phyloP scores from a whole-genome alignment of 2,113 vertebrate species.

The Harpagus bidentatus region DNA sequence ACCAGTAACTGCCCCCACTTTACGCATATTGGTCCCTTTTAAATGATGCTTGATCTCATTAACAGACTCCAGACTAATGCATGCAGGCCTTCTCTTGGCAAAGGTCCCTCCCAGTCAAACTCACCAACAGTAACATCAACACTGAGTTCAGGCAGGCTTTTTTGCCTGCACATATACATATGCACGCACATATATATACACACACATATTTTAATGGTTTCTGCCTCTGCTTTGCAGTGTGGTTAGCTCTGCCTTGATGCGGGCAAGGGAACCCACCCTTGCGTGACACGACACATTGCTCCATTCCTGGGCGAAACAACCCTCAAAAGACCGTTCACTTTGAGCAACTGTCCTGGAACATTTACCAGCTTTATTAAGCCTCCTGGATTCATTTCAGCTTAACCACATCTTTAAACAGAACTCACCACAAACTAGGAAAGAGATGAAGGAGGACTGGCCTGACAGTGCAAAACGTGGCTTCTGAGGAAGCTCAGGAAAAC shows the following conservation, averaged over 20 bases:
- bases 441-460: background rate
- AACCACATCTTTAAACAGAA: background rate
- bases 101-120: background rate
- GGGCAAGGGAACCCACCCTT: background rate
- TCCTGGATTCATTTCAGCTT: background rate
- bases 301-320: background rate
- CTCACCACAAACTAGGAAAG: background rate
- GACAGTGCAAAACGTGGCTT: background rate
- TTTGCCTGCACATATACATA: background rate
- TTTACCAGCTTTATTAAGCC: background rate
- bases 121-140: background rate
- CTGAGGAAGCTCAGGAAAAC: background rate
- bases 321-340: background rate
- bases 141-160: background rate
- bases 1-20: background rate
- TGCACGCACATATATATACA: too few relatives aligned
- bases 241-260: background rate
- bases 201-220: fast-evolving
- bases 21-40: background rate
- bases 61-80: background rate
- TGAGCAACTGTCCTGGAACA: background rate
- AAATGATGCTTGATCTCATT: background rate
- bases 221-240: background rate
- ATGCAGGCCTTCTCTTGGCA: background rate
- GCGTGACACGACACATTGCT: background rate